These are phyloP conservation scores for Alentia gelatinosa DNA, from an alignment of 2,888 invertebrate species.

Conservation along the genomic window DNA sequence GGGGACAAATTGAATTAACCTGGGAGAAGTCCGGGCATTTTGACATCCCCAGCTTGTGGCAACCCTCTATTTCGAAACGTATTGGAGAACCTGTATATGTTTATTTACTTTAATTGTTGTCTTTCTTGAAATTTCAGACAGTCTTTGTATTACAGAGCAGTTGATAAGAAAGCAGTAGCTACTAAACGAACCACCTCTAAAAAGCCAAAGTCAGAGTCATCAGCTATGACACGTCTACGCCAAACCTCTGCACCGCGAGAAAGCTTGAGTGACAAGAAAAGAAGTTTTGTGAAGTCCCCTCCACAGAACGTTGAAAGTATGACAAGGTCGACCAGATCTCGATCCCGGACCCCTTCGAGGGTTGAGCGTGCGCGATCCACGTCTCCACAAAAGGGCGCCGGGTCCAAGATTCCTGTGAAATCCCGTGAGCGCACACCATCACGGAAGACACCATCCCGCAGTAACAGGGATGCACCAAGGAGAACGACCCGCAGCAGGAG, in stretches of 20 bases:
- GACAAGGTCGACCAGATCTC: background rate
- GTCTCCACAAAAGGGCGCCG: background rate
- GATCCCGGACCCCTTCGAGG: background rate
- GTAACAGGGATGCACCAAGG: background rate
- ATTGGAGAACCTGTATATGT: too few species aligned
- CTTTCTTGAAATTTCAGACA: conserved; percentile 63
- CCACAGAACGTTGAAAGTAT: background rate
- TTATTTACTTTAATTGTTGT: too few species aligned
- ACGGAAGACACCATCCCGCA: background rate
- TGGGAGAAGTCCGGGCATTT: too few species aligned
- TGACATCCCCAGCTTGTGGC: too few species aligned
- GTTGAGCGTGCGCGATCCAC: background rate
- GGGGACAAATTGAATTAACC: too few species aligned
- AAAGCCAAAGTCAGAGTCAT: background rate
- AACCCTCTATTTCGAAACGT: too few species aligned
- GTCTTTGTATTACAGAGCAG: conserved; percentile 66
- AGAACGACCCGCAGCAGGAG: background rate
- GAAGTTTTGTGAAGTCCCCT: background rate
- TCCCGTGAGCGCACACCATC: background rate
- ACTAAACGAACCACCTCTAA: background rate
- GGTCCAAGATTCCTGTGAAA: background rate
- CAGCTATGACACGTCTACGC: background rate
- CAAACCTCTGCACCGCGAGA: background rate
- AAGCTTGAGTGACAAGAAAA: background rate
- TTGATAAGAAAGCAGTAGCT: background rate